Conservation (phyloP, 2,888 invertebrate genomes). For the Drosophila diplacantha region DNA sequence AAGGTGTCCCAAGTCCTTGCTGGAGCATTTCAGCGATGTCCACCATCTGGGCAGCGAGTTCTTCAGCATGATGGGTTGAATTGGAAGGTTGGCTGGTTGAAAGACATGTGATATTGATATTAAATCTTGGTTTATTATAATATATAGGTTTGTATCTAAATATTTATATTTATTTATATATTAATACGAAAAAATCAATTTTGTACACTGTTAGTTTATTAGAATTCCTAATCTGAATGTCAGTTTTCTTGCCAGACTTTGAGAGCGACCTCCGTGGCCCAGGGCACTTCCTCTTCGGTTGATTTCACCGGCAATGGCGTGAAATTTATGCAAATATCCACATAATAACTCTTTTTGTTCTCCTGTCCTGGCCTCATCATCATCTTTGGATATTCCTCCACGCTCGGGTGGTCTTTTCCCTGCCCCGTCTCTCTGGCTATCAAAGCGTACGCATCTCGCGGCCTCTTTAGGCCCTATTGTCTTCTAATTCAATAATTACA, state of each 20-base stretch:
- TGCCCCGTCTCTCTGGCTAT: constrained; percentile 36
- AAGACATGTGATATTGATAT: constrained; percentile 19
- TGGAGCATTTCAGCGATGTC: constrained; percentile 72
- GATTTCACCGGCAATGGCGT: constrained; percentile 54
- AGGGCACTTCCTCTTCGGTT: constrained; percentile 45
- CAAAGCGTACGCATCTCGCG: constrained; percentile 63
- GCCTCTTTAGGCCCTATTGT: constrained; percentile 56
- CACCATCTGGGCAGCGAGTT: constrained; percentile 54
- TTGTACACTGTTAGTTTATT: background rate
- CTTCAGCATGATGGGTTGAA: constrained; percentile 42
- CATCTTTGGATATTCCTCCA: constrained; percentile 44
- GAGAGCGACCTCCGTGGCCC: background rate
- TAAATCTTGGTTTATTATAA: background rate
- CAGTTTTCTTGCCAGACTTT: background rate
- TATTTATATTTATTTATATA: no score
- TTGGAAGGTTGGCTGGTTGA: accelerated
- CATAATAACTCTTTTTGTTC: constrained; percentile 74
- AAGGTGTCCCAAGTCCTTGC: constrained; percentile 69
- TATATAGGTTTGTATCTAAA: background rate
- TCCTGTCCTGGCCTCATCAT: constrained; percentile 46
- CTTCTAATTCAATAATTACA: constrained; percentile 70
- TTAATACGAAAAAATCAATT: no score
- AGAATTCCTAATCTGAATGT: background rate
- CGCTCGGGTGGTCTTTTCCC: constrained; percentile 64
- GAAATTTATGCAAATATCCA: constrained; percentile 71